Evolutionary conservation across 1,140 invertebrate species (phyloP).

Genomic region (Bombus pyrosoma): DNA sequence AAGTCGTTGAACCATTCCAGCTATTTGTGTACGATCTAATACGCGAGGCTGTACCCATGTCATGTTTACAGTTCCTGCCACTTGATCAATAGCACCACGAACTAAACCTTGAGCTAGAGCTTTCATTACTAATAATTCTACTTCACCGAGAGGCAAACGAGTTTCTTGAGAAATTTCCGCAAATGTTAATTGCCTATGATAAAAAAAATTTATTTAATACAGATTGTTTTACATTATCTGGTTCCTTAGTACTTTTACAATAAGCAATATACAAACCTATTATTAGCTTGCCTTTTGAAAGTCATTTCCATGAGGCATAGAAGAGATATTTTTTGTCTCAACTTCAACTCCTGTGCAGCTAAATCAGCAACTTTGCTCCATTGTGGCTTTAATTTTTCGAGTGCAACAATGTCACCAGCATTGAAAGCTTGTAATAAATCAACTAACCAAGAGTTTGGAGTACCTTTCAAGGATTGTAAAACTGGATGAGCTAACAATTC

Average conservation of each 20-base stretch:
- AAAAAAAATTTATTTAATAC: slow-evolving; percentile 21
- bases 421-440: slow-evolving; percentile 97
- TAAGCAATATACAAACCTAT: slow-evolving; percentile 79
- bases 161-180: slow-evolving; percentile 94
- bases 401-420: slow-evolving; percentile 93
- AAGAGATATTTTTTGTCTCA: slow-evolving; percentile 96
- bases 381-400: slow-evolving; percentile 91
- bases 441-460: slow-evolving; percentile 94
- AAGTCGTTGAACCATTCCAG: slow-evolving; percentile 90
- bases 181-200: slow-evolving; percentile 92
- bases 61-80: slow-evolving; percentile 89
- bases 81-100: slow-evolving; percentile 97
- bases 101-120: slow-evolving; percentile 97
- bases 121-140: slow-evolving; percentile 99
- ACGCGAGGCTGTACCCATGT: slow-evolving; percentile 95
- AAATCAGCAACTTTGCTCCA: slow-evolving; percentile 95
- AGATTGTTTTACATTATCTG: neutral
- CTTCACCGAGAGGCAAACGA: slow-evolving; percentile 90
- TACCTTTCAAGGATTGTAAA: slow-evolving; percentile 91
- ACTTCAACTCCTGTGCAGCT: slow-evolving; percentile 90
- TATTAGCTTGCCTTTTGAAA: slow-evolving; percentile 88
- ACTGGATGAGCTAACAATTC: slow-evolving; percentile 98
- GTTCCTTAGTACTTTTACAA: neutral
- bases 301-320: slow-evolving; percentile 98
- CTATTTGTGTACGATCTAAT: slow-evolving; percentile 89